phyloP scores from a whole-genome alignment of 2,888 invertebrate species.

The Cantharis rustica region DNA sequence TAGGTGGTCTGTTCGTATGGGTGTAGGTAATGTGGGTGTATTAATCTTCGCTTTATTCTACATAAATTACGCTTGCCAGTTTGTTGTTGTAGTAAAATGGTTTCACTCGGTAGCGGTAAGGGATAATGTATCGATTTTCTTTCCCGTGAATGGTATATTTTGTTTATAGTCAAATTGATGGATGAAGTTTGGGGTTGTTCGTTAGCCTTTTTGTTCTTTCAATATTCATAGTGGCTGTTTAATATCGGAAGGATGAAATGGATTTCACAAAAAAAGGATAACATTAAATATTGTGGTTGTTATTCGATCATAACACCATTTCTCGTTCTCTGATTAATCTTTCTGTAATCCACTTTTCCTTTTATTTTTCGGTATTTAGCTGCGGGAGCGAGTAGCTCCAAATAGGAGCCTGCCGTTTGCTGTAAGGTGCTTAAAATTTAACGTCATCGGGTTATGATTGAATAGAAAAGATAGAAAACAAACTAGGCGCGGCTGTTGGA shows the following conservation, averaged over 20 bases:
- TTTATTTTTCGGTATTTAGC: not conserved
- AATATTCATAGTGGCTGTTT: no score
- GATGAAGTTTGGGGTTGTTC: not conserved
- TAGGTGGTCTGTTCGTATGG: slow-evolving; percentile 13
- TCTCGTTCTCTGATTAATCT: not conserved
- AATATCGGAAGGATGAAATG: no score
- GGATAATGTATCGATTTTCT: not conserved
- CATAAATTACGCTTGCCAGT: not conserved
- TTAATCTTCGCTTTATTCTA: not conserved
- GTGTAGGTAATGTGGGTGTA: not conserved
- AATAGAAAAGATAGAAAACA: slow-evolving; percentile 7
- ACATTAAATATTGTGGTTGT: no score
- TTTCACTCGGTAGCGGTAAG: not conserved
- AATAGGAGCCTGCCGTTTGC: not conserved
- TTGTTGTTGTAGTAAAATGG: not conserved
- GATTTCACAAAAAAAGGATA: no score
- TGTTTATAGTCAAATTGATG: slow-evolving; percentile 2
- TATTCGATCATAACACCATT: no score
- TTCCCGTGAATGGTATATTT: not conserved
- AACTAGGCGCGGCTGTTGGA: slow-evolving; percentile 26
- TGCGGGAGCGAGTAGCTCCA: no score
- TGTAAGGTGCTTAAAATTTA: not conserved
- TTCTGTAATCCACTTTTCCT: not conserved
- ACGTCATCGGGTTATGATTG: not conserved
- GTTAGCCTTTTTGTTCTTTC: not conserved